phyloP scores from a whole-genome alignment of 2,797 vertebrate species.

The Benthosema pterotum region DNA sequence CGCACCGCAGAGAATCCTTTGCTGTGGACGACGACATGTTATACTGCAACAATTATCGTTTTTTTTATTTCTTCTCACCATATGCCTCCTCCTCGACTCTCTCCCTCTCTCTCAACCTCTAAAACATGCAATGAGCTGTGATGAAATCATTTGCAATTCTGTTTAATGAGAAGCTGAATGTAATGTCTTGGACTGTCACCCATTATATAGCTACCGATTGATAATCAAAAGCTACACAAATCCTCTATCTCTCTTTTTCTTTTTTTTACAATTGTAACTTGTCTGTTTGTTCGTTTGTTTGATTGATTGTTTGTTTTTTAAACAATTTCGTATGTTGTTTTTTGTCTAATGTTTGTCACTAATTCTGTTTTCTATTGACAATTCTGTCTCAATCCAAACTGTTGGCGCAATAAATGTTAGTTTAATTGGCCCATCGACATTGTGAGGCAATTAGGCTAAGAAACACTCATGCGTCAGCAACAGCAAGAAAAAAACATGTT shows the following conservation, averaged over 20 bases:
- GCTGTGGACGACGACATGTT: constrained; percentile 20
- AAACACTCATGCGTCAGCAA: too few relatives aligned
- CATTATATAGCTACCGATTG: constrained; percentile 34
- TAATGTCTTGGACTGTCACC: constrained; percentile 48
- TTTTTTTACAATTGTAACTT: constrained; percentile 34
- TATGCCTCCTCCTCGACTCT: not conserved
- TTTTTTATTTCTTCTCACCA: constrained; percentile 1
- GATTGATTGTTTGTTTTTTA: constrained; percentile 29
- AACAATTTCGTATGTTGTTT: constrained; percentile 30
- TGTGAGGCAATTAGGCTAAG: constrained; percentile 1
- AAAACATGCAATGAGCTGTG: constrained; percentile 58
- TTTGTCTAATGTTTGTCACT: constrained; percentile 24
- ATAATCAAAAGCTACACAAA: constrained; percentile 29
- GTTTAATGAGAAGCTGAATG: constrained; percentile 57
- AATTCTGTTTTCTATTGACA: constrained; percentile 13
- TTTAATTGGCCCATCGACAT: constrained; percentile 3
- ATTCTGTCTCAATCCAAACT: constrained; percentile 14
- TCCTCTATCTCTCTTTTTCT: constrained; percentile 23
- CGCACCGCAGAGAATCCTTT: not conserved
- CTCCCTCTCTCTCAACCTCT: constrained; percentile 12
- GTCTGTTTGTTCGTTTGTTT: constrained; percentile 21
- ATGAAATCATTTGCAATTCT: constrained; percentile 40
- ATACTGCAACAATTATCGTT: constrained; percentile 21
- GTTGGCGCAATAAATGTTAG: not conserved
- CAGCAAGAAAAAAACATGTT: too few relatives aligned